Evolutionary conservation across 1,140 invertebrate genomes (phyloP).

Genomic region (Drosophila sulfurigaster): DNA sequence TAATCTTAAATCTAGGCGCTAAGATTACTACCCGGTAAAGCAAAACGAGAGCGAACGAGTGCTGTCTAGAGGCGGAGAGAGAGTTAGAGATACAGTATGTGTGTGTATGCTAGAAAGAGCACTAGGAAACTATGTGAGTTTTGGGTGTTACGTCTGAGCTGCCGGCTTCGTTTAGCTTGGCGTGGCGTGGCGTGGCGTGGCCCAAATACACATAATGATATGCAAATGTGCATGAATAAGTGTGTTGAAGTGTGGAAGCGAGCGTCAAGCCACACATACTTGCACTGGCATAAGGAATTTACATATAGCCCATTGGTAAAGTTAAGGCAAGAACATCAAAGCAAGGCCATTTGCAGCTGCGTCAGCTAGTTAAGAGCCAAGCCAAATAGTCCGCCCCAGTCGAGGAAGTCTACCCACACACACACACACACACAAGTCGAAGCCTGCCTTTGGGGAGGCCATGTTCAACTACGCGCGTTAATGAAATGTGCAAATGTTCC

Average conservation of each 20-base stretch:
- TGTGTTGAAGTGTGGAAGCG: conserved; percentile 68
- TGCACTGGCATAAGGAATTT: conserved; percentile 12
- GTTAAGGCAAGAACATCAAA: conserved; percentile 63
- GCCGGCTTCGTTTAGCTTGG: conserved; percentile 16
- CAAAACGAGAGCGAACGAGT: too few species aligned
- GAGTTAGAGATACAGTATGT: conserved; percentile 1
- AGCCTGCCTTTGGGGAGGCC: conserved; percentile 23
- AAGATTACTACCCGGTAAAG: conserved; percentile 48
- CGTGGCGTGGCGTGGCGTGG: conserved; percentile 39
- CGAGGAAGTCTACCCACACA: neutral
- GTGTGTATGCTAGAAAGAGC: neutral
- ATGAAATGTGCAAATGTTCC: conserved; percentile 82
- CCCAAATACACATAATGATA: conserved; percentile 72
- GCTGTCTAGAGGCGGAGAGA: neutral
- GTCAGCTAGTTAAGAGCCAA: conserved; percentile 69
- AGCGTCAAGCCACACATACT: conserved; percentile 39
- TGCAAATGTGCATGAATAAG: conserved; percentile 80
- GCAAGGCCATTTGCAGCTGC: conserved; percentile 53
- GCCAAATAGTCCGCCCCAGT: conserved; percentile 28
- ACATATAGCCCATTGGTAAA: conserved; percentile 39
- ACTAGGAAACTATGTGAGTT: conserved; percentile 51
- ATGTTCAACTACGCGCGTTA: conserved; percentile 60
- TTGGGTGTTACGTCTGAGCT: conserved; percentile 6
- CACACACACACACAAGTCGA: neutral
- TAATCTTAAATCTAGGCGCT: conserved; percentile 81